Conservation (phyloP, 2,888 invertebrate species). For the Norana najaformis region DNA sequence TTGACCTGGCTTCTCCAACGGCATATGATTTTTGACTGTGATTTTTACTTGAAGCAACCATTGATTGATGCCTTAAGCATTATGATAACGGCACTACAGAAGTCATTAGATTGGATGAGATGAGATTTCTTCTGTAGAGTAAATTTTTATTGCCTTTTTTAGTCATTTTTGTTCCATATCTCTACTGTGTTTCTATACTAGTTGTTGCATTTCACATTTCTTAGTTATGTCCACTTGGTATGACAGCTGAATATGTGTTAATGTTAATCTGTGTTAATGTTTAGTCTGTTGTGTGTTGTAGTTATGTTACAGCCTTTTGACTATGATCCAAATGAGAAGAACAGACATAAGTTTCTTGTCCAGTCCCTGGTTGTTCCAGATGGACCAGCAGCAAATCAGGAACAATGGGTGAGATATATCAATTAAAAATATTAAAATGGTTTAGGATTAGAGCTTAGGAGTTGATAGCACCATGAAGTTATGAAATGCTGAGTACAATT, state of each 20-base stretch:
- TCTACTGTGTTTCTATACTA: neutral
- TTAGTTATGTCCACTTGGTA: neutral
- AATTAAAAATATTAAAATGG: neutral
- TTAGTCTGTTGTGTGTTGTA: neutral
- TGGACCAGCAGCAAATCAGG: constrained; percentile 24
- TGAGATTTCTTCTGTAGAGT: neutral
- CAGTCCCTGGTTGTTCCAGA: constrained; percentile 84
- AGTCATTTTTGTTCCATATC: neutral
- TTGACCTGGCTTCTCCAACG: too few species aligned
- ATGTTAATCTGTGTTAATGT: neutral
- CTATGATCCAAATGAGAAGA: constrained; percentile 89
- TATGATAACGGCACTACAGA: too few species aligned
- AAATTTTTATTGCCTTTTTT: neutral
- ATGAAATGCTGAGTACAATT: neutral
- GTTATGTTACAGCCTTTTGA: constrained; percentile 94
- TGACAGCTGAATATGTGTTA: neutral
- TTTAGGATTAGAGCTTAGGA: neutral
- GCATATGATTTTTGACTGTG: too few species aligned
- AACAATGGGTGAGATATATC: constrained; percentile 19
- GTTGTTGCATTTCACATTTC: neutral
- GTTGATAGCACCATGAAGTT: neutral
- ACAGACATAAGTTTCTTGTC: constrained; percentile 99
- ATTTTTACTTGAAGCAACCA: too few species aligned
- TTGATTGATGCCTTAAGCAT: too few species aligned
- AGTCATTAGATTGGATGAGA: too few species aligned